phyloP scores from a whole-genome alignment of 2,113 vertebrate species.

The Syrmaticus mikado region DNA sequence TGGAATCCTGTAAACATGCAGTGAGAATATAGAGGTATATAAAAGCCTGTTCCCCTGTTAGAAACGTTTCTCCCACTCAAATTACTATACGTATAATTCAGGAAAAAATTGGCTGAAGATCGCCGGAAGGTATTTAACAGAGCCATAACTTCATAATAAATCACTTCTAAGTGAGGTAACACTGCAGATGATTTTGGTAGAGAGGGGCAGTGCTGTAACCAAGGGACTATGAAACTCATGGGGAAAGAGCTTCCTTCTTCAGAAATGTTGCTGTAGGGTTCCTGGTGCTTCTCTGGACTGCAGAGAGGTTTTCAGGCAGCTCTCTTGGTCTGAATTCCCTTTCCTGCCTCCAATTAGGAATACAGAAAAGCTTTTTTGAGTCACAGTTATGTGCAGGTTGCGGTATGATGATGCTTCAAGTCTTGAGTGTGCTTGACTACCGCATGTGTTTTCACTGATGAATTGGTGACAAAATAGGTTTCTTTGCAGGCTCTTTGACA shows the following conservation, averaged over 20 bases:
- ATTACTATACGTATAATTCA: neutral
- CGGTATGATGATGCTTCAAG: neutral
- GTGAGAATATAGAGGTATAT: neutral
- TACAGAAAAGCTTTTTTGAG: neutral
- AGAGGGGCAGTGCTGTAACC: neutral
- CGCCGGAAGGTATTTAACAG: neutral
- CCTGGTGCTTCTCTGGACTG: neutral
- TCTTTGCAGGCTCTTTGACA: neutral
- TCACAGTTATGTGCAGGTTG: fast-evolving
- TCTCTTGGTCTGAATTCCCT: neutral
- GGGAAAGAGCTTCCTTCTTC: neutral
- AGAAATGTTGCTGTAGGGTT: neutral
- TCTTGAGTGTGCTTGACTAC: neutral
- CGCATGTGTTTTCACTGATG: neutral
- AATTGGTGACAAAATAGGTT: neutral
- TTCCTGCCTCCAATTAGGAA: neutral
- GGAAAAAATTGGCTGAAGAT: neutral
- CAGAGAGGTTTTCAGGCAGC: neutral
- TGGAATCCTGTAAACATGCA: neutral
- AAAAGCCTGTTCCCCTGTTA: neutral
- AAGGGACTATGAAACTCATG: neutral
- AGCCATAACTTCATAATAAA: neutral
- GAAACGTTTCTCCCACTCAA: neutral
- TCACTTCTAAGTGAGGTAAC: neutral
- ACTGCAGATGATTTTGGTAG: neutral